phyloP scores from a whole-genome alignment of 2,797 vertebrate genomes.

The Cirrhinus mrigala region DNA sequence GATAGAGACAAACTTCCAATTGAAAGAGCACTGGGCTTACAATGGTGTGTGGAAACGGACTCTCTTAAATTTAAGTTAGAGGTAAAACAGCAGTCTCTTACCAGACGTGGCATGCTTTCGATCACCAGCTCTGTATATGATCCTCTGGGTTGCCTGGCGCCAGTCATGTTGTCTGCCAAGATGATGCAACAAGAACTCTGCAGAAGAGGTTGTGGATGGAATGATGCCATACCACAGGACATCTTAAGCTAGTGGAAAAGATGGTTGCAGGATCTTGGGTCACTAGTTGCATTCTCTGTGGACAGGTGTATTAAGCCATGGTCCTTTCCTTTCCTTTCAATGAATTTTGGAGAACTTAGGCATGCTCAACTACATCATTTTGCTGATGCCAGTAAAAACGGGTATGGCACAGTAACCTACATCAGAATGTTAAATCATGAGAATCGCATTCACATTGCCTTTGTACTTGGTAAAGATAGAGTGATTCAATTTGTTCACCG shows the following conservation, averaged over 20 bases:
- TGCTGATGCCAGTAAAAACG: constrained; percentile 33
- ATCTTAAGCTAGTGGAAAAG: constrained; percentile 32
- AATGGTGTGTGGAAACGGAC: constrained; percentile 36
- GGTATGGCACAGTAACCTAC: background rate
- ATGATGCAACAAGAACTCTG: too few species aligned
- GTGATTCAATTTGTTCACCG: too few species aligned
- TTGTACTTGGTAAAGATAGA: background rate
- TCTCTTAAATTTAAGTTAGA: constrained; percentile 25
- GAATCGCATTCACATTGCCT: background rate
- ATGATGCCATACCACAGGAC: constrained; percentile 25
- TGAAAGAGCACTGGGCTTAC: background rate
- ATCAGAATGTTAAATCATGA: background rate
- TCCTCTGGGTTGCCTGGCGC: constrained; percentile 33
- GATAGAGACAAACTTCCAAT: background rate
- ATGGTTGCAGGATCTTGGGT: too few species aligned
- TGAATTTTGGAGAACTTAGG: constrained; percentile 21
- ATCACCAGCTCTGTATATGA: constrained; percentile 42
- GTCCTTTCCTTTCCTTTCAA: too few species aligned
- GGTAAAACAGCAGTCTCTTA: background rate
- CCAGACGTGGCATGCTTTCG: constrained; percentile 40
- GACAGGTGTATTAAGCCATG: constrained; percentile 35
- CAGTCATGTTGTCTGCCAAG: too few species aligned
- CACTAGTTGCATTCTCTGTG: too few species aligned
- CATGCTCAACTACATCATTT: constrained; percentile 41
- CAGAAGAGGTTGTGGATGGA: too few species aligned